phyloP scores from a whole-genome alignment of 2,113 vertebrate genomes.

The Pithys albifrons region DNA sequence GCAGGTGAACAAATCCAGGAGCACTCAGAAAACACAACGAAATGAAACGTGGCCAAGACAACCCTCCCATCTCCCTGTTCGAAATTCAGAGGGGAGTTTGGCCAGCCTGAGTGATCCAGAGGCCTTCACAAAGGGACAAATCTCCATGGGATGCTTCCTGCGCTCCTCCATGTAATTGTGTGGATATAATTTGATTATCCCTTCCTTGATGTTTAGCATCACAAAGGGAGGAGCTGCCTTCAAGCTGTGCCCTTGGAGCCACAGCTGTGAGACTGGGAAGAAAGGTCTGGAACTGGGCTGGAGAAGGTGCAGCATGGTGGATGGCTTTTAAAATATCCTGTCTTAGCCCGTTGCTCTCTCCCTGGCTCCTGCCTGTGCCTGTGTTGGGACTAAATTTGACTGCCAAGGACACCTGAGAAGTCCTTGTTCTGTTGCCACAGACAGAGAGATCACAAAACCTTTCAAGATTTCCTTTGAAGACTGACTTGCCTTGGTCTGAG shows the following conservation, averaged over 20 bases:
- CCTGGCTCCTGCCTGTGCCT: neutral
- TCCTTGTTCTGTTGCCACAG: neutral
- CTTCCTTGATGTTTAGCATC: neutral
- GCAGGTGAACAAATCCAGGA: neutral
- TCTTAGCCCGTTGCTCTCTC: neutral
- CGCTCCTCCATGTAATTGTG: neutral
- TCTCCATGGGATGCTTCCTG: neutral
- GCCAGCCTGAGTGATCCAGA: neutral
- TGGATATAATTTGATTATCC: conserved; percentile 47
- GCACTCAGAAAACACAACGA: neutral
- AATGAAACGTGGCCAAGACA: neutral
- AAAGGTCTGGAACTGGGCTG: neutral
- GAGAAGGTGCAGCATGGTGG: neutral
- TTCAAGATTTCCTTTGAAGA: neutral
- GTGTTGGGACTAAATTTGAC: neutral
- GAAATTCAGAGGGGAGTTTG: neutral
- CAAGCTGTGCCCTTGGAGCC: neutral
- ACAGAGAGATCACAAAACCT: neutral
- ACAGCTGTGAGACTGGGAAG: accelerated
- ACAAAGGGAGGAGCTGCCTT: neutral
- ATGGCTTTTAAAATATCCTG: neutral
- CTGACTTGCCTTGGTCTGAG: neutral
- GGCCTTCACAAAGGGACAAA: neutral
- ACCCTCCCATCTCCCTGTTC: accelerated
- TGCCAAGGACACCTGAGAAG: neutral